A percentile compares a stretch with the other conserved stretches of the same genome.
These are phyloP conservation scores for Proctacanthus coquilletti DNA, from an alignment of 1,140 invertebrate species.

Conservation along the genomic window DNA sequence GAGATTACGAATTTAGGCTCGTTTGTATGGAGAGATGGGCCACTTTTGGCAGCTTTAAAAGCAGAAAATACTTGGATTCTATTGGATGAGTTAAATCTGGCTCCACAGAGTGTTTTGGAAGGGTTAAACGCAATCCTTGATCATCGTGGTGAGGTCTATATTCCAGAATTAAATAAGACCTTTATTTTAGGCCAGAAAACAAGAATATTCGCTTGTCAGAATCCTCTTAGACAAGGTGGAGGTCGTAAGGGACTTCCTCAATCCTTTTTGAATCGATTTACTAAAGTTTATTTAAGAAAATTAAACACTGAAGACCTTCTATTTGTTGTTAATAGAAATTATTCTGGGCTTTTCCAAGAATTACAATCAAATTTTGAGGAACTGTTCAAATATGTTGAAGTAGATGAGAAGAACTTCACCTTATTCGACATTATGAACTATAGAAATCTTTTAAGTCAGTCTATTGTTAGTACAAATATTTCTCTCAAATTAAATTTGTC, in stretches of 20 bases:
- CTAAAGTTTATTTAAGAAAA: constrained; percentile 82
- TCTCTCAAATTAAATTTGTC: constrained; percentile 35
- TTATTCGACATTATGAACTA: no score
- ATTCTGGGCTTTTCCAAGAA: constrained; percentile 14
- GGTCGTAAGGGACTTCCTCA: constrained; percentile 87
- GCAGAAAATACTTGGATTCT: constrained; percentile 83
- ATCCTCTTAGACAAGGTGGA: constrained; percentile 92
- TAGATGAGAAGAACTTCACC: no score
- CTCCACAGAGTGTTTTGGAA: constrained; percentile 95
- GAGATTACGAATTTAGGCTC: constrained; percentile 40
- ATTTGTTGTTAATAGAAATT: constrained; percentile 23
- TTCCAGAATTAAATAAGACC: constrained; percentile 82
- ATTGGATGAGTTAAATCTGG: constrained; percentile 96
- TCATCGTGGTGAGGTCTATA: constrained; percentile 89
- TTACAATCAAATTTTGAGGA: constrained; percentile 11
- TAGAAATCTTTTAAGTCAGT: no score
- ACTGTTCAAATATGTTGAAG: constrained; percentile 2
- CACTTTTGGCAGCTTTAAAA: constrained; percentile 82
- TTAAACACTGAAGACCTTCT: constrained; percentile 62
- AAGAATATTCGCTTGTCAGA: constrained; percentile 94
- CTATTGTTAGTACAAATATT: background rate
- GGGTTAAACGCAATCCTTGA: constrained; percentile 97
- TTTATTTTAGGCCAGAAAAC: constrained; percentile 67
- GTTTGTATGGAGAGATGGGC: constrained; percentile 94
- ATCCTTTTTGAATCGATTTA: constrained; percentile 97